A percentile compares a stretch with the other conserved stretches of the same genome.
These are phyloP conservation scores for Manis javanica DNA, from an alignment of 2,797 vertebrate genomes.

Conservation along the genomic window DNA sequence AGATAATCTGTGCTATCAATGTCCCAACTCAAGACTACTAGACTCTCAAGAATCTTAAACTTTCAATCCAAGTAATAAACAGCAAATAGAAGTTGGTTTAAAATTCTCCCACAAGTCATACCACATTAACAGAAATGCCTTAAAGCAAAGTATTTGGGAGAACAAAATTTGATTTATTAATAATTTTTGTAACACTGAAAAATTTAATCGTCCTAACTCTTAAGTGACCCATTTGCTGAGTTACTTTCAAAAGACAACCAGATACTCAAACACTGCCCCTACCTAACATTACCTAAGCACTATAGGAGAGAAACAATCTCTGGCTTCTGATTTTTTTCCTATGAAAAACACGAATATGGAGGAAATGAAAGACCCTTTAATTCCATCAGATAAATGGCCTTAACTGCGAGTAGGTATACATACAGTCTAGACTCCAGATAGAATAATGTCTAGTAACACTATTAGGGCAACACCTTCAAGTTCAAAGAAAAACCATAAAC, in stretches of 20 bases:
- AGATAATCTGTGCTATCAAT: not conserved
- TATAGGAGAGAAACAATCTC: not conserved
- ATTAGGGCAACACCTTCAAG: not conserved
- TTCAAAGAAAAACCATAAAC: slow-evolving; percentile 38
- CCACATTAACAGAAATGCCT: not conserved
- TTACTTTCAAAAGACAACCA: slow-evolving; percentile 27
- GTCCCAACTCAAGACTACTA: not conserved
- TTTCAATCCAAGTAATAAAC: slow-evolving; percentile 13
- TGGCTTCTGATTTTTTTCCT: not conserved
- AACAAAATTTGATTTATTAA: not conserved
- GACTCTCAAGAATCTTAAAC: not conserved
- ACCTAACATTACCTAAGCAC: not conserved
- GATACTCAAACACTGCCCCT: not conserved
- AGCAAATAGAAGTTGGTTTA: not conserved
- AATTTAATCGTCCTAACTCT: not conserved
- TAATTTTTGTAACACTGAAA: not conserved
- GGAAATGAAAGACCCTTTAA: not conserved
- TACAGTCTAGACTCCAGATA: not conserved
- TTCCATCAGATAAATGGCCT: not conserved
- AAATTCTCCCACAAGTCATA: not conserved
- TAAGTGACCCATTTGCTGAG: not conserved
- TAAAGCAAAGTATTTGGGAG: not conserved
- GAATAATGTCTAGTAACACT: not conserved
- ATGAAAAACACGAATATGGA: not conserved
- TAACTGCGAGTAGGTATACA: not conserved